Evolutionary conservation across 1,140 invertebrate species (phyloP).

Genomic region (Acromyrmex heyeri): DNA sequence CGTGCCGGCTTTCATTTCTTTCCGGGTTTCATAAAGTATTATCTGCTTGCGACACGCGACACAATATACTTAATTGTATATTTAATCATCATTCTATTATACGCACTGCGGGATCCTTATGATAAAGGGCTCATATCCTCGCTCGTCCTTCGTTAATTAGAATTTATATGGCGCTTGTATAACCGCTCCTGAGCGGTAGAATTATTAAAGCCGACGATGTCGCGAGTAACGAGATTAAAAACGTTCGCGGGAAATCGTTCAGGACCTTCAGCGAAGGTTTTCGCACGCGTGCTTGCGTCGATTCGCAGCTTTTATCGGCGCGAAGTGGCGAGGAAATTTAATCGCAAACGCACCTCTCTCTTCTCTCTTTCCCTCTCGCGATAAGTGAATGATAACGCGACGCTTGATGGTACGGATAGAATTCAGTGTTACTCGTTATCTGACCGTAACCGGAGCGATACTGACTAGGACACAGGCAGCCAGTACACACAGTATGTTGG

Average conservation of each 20-base stretch:
- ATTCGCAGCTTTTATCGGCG: constrained; percentile 27
- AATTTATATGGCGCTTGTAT: constrained; percentile 22
- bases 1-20: not conserved
- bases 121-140: constrained; percentile 15
- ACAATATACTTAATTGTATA: constrained; percentile 34
- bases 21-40: constrained; percentile 3
- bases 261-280: not conserved
- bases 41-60: not conserved
- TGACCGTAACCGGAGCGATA: constrained; percentile 46
- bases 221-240: constrained; percentile 36
- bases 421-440: constrained; percentile 73
- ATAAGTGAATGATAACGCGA: constrained; percentile 73
- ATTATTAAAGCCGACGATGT: constrained; percentile 24
- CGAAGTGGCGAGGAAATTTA: constrained; percentile 34
- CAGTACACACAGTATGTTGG: constrained; percentile 40
- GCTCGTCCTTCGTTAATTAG: constrained; percentile 28
- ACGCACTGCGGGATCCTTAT: not conserved
- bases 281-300: not conserved
- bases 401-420: constrained; percentile 65
- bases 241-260: not conserved
- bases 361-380: constrained; percentile 26
- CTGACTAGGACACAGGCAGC: not conserved
- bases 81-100: constrained; percentile 34
- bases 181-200: not conserved
- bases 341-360: constrained; percentile 18